Base-by-base conservation (phyloP, 2,113 vertebrate genomes). In the Gymnarchus niloticus region DNA sequence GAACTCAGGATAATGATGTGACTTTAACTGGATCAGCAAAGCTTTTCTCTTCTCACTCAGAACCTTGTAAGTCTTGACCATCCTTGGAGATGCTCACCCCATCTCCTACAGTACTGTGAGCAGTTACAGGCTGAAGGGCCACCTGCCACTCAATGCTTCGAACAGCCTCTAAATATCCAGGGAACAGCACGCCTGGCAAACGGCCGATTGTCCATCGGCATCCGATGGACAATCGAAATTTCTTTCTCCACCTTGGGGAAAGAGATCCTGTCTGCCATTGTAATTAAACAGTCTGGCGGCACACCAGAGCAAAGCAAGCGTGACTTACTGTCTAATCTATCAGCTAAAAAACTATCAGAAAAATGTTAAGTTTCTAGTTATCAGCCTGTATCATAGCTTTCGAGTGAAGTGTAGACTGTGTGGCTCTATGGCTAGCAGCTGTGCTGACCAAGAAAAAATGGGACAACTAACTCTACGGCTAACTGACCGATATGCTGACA, bases 31-130 rank as follows among this genome's bases (percentile, higher is more conserved):
- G 90, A 91, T 89, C 88, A 89, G 86, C 86, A 57, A 88, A 89
- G 85, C 88, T 91, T 94, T 95, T 95, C 94, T 95, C 94, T 95
- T 95, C 94, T 95, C 94, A 95, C 90, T 94, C 94, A 95, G 93
- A 95, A 95, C 93, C 93, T 87, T 88, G 73, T 57, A 37, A 46
- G 83, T 78, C 84, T 85, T 77, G 80, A 57, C 84, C 23, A 91
- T 89, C 84, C 87, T 88, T 86, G 87, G 87, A 52, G 82, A 85
- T 86, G 33, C 73, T 73, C 25, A 54, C 59, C 56, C 87, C 87
- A 88, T 80, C 85, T 78, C 44, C 85, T 85, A 85, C 51, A 85
- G 46, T 41, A 44, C 59, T 52, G 57, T 48, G 23, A 61, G 7
- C 59, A 56, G 28, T 10, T 49, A 61, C 28, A 9, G 56, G 77